Percentiles rank a stretch among this genome's conserved stretches.
Evolutionary conservation across 1,140 invertebrate species (phyloP).

Genomic region (Drosophila willistoni): DNA sequence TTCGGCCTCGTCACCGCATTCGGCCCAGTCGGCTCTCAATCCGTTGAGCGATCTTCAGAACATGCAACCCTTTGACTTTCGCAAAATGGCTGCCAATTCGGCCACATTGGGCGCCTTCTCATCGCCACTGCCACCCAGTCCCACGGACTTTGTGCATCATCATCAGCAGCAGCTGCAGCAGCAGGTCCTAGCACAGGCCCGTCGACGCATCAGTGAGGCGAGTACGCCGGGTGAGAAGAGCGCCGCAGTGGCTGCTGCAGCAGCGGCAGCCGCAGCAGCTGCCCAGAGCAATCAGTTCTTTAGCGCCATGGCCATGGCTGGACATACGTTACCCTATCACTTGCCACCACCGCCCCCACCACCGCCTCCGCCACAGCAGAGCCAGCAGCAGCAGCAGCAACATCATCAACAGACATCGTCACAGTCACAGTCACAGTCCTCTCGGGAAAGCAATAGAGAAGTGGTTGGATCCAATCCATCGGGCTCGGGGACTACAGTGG

Average conservation of each 20-base stretch:
- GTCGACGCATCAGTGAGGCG: constrained; percentile 83
- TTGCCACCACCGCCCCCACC: constrained; percentile 86
- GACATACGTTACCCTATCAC: constrained; percentile 86
- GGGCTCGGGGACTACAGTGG: background rate
- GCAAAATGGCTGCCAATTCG: constrained; percentile 86
- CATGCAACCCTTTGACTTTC: constrained; percentile 97
- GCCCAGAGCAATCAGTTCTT: constrained; percentile 84
- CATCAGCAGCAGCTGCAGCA: constrained; percentile 60
- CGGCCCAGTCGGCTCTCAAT: constrained; percentile 84
- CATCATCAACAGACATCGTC: constrained; percentile 15
- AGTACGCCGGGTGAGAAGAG: constrained; percentile 76
- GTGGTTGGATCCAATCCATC: no score
- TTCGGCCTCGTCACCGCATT: constrained; percentile 61
- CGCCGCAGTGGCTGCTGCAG: constrained; percentile 67
- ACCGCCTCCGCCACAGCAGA: constrained; percentile 77
- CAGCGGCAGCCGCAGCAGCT: constrained; percentile 80
- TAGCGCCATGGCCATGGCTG: constrained; percentile 85
- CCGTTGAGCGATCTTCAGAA: constrained; percentile 95
- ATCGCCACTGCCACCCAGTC: constrained; percentile 58
- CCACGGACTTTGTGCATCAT: constrained; percentile 78
- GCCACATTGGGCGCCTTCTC: constrained; percentile 82
- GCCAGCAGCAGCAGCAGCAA: background rate
- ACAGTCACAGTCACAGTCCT: constrained; percentile 8
- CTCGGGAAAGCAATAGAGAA: background rate
- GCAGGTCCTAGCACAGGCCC: constrained; percentile 70